Base-by-base conservation (phyloP, 2,888 invertebrate genomes). In the Drosophila niveifrons region DNA sequence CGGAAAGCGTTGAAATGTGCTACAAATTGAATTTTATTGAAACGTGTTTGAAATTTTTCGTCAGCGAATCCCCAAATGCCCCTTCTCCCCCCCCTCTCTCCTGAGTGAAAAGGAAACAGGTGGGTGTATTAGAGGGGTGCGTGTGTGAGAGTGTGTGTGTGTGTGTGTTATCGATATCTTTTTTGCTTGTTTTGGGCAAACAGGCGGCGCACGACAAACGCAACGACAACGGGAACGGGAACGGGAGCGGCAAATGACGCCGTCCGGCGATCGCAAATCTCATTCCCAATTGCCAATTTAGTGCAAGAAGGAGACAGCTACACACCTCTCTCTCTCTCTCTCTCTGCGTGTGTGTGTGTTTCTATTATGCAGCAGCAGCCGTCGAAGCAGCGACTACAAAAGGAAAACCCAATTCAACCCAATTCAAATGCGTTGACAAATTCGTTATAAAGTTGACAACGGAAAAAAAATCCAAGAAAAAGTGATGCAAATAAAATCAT, bases 21-120 rank as follows among this genome's bases (percentile, higher is more conserved):
- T 85, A 85, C 89, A 89, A 85, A 85, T 85, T 85, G 85, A 85
- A 85, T 85, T 85, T 88, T 89, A 85, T 85, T 89, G 89, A 89
- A 85, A 89, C 85, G 85, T 85, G 85, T 85, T 89, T 85, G 85
- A 89, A 85, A 89, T 84, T 84, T 88, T 86, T 86, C 80, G 72
- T 70, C 80, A 68, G 88, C 74, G 82, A 72, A 67, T 73, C 69
- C 66, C 46, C 36, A 55, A 39, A 4, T 1, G 3, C 15, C 8
- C 8, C 10, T 7, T 34, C 13, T 0, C 31, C 18, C 6, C 34
- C 11, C 7, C 11, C 7, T 0, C 46, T 13, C 23, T 23, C 6
- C 3, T n/a, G n/a, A n/a, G n/a, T n/a, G n/a, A 48, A 58, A 48
- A 39, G 58, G 48, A 46, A 57, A 47, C 56, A 57, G 56, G 55